phyloP scores from a whole-genome alignment of 2,888 invertebrate genomes.

The Galerucella calmariensis region DNA sequence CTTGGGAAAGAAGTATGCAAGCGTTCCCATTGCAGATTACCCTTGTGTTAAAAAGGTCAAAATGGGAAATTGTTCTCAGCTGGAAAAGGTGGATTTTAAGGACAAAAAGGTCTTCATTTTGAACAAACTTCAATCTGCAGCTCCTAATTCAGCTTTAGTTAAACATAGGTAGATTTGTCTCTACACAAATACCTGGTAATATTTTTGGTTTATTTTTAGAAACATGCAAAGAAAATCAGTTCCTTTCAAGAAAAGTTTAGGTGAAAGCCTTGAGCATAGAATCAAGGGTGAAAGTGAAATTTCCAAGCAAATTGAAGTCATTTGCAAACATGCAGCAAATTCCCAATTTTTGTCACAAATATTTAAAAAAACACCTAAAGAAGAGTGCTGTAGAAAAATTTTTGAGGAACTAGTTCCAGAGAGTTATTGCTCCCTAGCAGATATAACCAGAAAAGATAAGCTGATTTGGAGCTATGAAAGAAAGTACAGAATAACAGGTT shows the following conservation, averaged over 20 bases:
- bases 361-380: background rate
- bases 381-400: background rate
- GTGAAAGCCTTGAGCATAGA: no score
- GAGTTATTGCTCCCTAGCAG: slow-evolving; percentile 1
- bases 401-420: background rate
- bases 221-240: background rate
- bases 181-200: background rate
- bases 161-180: no score
- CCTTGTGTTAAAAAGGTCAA: background rate
- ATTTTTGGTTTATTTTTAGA: background rate
- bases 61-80: background rate
- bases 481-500: slow-evolving; percentile 1
- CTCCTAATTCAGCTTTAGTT: no score
- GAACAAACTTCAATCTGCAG: background rate
- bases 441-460: background rate
- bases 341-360: background rate
- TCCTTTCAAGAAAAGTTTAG: background rate
- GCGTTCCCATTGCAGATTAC: background rate
- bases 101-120: no score
- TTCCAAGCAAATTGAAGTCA: background rate
- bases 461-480: background rate
- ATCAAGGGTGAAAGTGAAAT: background rate
- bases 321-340: background rate
- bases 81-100: background rate
- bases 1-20: background rate